Base-by-base conservation (phyloP, 1,140 invertebrate species). In the Zaprionus africanus region DNA sequence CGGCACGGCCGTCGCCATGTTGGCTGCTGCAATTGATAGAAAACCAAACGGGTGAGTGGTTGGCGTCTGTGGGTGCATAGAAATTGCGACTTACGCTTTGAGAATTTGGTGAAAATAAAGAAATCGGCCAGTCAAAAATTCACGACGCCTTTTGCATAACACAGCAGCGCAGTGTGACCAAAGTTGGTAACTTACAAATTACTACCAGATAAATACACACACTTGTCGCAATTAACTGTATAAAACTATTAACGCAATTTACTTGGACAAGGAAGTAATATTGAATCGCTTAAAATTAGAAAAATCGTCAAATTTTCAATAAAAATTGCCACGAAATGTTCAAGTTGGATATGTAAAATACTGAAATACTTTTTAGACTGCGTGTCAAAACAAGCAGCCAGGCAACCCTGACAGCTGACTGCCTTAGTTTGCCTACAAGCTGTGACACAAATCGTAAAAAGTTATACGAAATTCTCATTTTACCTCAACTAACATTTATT, bases 1-100 rank as follows among this genome's bases (percentile, higher is more conserved):
- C 69, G 79, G 82, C 85, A 90, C 73, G 53, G 82, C 85, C 76
- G 85, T 72, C 54, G 86, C 85, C 85, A 90, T 90, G 31, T 74
- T 90, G 17, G 70, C 82, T 67, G 64, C 82, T 90, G 60, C 12
- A 81, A 75, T 22, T 17, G 11, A 43, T 5, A 38, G 2, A 22
- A n/a, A 24, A 22, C 1, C 2, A 54, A 38, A 54, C n/a, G 36
- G 2, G 28, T 12, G n/a, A 34, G 22, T 26, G 58, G 26, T n/a
- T 22, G 3, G 3, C 4, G 2, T 0, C 17, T 56, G 13, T 36
- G 12, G 6, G 2, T 26, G 12, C 0, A 15, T 1, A 7, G 0
- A 12, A n/a, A 5, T 31, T 15, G 7, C 5, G 4, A 70, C 85
- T 77, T 88, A 88, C 85, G 70, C 62, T 76, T 53, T 26, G 46